Evolutionary conservation across 2,888 invertebrate genomes (phyloP).

Genomic region (Aphidius colemani): DNA sequence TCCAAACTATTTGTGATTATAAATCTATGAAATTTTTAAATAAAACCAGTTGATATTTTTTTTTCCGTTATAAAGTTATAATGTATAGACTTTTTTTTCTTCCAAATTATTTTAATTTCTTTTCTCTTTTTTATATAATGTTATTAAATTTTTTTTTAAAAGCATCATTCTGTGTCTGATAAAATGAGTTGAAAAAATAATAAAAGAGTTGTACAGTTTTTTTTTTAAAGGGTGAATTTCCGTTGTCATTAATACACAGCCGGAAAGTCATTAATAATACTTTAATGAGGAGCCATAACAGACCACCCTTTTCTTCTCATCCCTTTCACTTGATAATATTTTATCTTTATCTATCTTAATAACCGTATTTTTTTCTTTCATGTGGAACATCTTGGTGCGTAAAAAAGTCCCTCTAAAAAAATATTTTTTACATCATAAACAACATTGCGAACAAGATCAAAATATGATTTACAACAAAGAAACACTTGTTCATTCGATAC

Average conservation of each 20-base stretch:
- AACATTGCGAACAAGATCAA: too few species aligned
- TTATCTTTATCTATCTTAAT: too few species aligned
- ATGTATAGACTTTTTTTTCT: background rate
- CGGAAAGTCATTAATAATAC: conserved; percentile 54
- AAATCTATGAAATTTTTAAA: background rate
- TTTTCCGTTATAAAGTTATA: background rate
- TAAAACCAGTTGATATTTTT: background rate
- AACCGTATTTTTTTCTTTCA: too few species aligned
- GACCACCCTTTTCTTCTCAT: conserved; percentile 30
- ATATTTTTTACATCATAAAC: too few species aligned
- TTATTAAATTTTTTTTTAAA: background rate
- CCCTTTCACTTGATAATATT: conserved; percentile 8
- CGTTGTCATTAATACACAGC: conserved; percentile 56
- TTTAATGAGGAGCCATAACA: conserved; percentile 53
- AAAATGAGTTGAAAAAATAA: background rate
- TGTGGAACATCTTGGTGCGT: too few species aligned
- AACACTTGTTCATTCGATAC: too few species aligned
- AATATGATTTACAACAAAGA: too few species aligned
- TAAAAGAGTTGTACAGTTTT: background rate
- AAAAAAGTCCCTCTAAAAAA: too few species aligned
- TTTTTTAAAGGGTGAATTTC: conserved; percentile 38
- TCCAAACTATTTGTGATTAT: background rate
- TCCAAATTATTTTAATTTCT: background rate
- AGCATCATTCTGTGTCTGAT: background rate
- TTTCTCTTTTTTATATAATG: background rate